Conservation (phyloP, 2,888 invertebrate genomes). For the Athetis lepigone region DNA sequence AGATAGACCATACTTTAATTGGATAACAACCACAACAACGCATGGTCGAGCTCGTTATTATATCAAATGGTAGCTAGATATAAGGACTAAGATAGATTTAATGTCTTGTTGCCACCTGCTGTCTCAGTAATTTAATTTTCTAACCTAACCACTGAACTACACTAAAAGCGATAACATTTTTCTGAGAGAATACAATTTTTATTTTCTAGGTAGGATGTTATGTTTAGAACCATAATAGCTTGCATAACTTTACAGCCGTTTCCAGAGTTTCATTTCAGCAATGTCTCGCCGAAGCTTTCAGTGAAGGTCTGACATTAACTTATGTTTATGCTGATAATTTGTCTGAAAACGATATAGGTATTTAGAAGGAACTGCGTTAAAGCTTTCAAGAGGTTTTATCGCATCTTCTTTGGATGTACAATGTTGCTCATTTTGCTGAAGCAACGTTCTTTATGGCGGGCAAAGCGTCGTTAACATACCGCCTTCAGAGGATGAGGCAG, state of each 20-base stretch:
- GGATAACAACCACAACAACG: too few species aligned
- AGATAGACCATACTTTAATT: too few species aligned
- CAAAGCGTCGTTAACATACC: conserved; percentile 55
- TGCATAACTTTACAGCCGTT: conserved; percentile 24
- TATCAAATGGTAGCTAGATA: too few species aligned
- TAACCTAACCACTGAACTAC: background rate
- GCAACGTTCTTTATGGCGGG: conserved; percentile 60
- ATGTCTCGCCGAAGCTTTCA: conserved; percentile 34
- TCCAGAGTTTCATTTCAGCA: conserved; percentile 20
- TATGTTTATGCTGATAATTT: conserved; percentile 47
- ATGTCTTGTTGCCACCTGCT: too few species aligned
- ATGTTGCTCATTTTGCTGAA: conserved; percentile 57
- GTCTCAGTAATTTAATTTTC: conserved; percentile 1
- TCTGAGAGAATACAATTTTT: conserved; percentile 14
- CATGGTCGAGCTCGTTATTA: too few species aligned
- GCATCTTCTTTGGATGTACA: conserved; percentile 39
- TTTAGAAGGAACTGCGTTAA: conserved; percentile 44
- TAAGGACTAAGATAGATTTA: too few species aligned
- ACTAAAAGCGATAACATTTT: conserved; percentile 14
- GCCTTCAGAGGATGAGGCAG: conserved; percentile 5
- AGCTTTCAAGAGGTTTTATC: conserved; percentile 60
- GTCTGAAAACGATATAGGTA: conserved; percentile 51
- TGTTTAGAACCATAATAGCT: conserved; percentile 31
- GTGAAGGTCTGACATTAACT: conserved; percentile 20
- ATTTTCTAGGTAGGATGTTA: conserved; percentile 18